Base-by-base conservation (phyloP, 2,113 vertebrate genomes). In the Solea solea region DNA sequence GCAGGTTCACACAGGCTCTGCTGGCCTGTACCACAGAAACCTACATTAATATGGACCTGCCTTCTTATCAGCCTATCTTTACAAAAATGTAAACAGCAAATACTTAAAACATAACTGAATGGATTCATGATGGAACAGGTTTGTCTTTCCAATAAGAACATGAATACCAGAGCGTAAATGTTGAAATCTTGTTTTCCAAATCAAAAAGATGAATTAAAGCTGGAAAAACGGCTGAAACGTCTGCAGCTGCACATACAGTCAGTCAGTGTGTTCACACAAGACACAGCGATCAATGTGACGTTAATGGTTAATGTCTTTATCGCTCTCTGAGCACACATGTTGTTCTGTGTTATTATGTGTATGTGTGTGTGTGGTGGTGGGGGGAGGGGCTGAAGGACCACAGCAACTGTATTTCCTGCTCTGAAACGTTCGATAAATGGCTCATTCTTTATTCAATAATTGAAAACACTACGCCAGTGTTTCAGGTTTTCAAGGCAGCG, bases 301-400 rank as follows among this genome's bases (percentile, higher is more conserved):
- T 57, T 70, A 60, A 72, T 57, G 21, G n/a, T 59, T 69, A 46
- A 69, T 21, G 1, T 39, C 5, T 52, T 65, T 9, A 64, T 57
- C n/a, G 9, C 11, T 48, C 25, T 64, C 28, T 28, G 0, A 51
- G 3, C 7, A 11, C 27, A 46, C 5, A 45, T 16, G 14, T 12
- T 52, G 54, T 27, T 21, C 21, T 48, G 40, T 64, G 28, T 48
- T 34, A 0, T 9, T 10, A 5, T 45, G 14, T 44, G 16, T 7
- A 21, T 21, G 21, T 21, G 21, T 21, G 21, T 21, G 21, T 21
- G 21, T 21, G 21, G 21, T 21, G 21, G 21, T 21, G 21, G 21
- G n/a, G n/a, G n/a, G n/a, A n/a, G n/a, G n/a, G n/a, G n/a, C 4
- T 9, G 4, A 48, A 46, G 15, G 15, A 49, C 10, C 9, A 13